Percentiles rank a stretch among this genome's conserved stretches.
Conservation (phyloP, 2,888 invertebrate species). For the Drosophila helvetica region DNA sequence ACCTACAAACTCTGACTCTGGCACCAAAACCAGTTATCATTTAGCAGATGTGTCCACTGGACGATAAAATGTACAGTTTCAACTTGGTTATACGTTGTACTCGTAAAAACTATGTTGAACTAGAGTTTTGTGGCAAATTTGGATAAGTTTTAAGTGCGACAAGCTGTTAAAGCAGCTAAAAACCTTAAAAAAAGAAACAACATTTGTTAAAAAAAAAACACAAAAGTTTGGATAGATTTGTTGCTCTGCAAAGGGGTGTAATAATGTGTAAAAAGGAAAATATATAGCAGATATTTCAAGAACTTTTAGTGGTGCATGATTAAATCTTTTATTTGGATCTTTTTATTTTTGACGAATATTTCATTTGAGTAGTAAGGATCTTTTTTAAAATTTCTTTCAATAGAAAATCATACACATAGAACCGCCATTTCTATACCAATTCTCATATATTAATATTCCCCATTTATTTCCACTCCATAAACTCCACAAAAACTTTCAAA, state of each 20-base stretch:
- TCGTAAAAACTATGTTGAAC: not conserved
- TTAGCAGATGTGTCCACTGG: conserved; percentile 1
- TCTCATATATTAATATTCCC: not conserved
- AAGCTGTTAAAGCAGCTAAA: not conserved
- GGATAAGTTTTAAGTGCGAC: not conserved
- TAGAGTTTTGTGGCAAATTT: not conserved
- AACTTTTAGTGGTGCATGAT: too few species aligned
- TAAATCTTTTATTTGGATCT: too few species aligned
- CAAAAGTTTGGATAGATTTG: not conserved
- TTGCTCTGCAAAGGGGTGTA: too few species aligned
- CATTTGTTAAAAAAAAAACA: not conserved
- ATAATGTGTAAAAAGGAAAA: not conserved
- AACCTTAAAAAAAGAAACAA: not conserved
- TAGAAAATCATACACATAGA: too few species aligned
- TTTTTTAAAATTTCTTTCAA: too few species aligned
- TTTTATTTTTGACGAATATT: too few species aligned
- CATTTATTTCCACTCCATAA: not conserved
- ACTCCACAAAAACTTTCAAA: not conserved
- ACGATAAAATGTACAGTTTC: not conserved
- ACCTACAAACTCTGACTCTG: too few species aligned
- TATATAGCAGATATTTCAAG: not conserved
- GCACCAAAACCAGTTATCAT: not conserved
- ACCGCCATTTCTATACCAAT: too few species aligned
- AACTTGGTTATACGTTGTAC: not conserved
- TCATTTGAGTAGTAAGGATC: too few species aligned